A percentile compares a stretch with the other conserved stretches of the same genome.
Conservation (phyloP, 2,113 vertebrate species). For the Etheostoma spectabile region DNA sequence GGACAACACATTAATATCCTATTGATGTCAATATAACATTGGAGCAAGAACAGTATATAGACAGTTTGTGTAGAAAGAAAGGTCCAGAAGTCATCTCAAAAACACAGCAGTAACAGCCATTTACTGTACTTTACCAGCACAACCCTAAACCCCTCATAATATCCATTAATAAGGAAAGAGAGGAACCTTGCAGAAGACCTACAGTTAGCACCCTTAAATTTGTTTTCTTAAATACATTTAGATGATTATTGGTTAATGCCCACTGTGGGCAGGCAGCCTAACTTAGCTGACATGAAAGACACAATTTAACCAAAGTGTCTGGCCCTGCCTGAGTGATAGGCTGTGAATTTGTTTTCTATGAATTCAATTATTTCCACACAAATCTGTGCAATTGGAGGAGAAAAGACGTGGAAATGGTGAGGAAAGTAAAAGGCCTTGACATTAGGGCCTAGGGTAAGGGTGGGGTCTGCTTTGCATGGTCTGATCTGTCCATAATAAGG, state of each 20-base stretch:
- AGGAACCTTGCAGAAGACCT: neutral
- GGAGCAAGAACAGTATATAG: neutral
- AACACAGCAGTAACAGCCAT: neutral
- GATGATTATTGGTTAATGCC: neutral
- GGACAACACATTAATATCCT: slow-evolving; percentile 2
- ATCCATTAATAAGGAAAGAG: neutral
- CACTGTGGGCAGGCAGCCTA: neutral
- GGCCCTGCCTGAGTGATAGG: neutral
- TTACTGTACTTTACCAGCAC: neutral
- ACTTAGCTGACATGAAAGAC: neutral
- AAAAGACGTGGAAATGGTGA: slow-evolving; percentile 26
- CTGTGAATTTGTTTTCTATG: neutral
- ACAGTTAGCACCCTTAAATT: neutral
- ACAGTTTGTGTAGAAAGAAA: neutral
- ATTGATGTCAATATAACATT: neutral
- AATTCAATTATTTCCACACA: neutral
- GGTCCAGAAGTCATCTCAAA: neutral
- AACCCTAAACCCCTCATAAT: neutral
- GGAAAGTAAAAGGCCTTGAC: slow-evolving; percentile 41
- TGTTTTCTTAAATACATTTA: neutral
- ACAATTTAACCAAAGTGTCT: neutral
- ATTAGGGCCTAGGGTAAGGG: slow-evolving; percentile 43
- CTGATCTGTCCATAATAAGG: slow-evolving; percentile 52
- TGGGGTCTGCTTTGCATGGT: slow-evolving; percentile 71
- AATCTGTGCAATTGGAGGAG: neutral